Base-by-base conservation (phyloP, 2,888 invertebrate species). In the Onchidella celtica region DNA sequence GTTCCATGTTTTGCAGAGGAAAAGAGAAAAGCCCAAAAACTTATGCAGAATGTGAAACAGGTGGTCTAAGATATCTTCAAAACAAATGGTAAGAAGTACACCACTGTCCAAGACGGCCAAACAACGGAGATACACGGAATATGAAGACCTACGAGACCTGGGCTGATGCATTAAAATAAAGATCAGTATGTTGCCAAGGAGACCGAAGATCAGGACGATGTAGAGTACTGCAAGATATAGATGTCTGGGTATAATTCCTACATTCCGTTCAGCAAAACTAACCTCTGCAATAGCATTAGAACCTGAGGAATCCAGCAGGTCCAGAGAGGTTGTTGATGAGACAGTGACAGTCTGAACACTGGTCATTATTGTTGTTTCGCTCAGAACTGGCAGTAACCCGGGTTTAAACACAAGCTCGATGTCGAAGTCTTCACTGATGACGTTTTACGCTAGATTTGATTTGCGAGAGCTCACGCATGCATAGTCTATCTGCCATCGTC, bases 41-140 rank as follows among this genome's bases (percentile, higher is more conserved):
- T 36, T 17, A 3, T n/a, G n/a, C 14, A 69, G 24, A 1, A n/a
- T 14, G 4, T 38, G 11, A 36, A 34, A 69, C 36, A 36, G 69
- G 36, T 69, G 69, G 3, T 69, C 36, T 17, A 69, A 21, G 34
- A 69, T 69, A 24, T 69, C 69, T 17, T 69, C 69, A 9, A 55
- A 47, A 6, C 47, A 40, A 3, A 47, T 32, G 3, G 2, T 3
- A 27, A 47, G 21, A n/a, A 72, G 21, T 11, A 47, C 21, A 47
- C 40, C 27, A 11, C n/a, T 72, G 27, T 72, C 72, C 11, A 9
- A 24, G 11, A 72, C 72, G 9, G 72, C 72, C 29, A 72, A 32
- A 3, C 6, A 4, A 3, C 47, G 47, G 2, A 72, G 55, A 34
- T 72, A 72, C 9, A 72, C 72, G 21, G 55, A 27, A 27, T 72